phyloP scores from a whole-genome alignment of 1,140 invertebrate genomes.

The Lasioglossum albipes region DNA sequence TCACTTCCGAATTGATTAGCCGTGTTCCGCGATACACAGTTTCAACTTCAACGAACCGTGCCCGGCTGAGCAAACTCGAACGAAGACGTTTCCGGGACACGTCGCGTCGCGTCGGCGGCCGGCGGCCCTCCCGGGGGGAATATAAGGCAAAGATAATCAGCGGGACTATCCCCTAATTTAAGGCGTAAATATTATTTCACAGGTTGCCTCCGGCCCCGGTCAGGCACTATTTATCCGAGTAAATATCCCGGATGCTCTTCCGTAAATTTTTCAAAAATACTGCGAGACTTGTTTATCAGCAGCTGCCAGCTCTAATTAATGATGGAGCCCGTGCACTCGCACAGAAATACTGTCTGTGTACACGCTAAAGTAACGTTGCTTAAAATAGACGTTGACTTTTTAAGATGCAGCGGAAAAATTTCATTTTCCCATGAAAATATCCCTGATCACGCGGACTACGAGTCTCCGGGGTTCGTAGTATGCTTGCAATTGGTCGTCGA shows the following conservation, averaged over 20 bases:
- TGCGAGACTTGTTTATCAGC: not conserved
- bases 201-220: not conserved
- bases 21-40: not conserved
- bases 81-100: not conserved
- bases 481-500: not conserved
- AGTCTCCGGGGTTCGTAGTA: too few relatives aligned
- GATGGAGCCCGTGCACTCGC: not conserved
- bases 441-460: too few relatives aligned
- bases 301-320: not conserved
- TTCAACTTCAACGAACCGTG: not conserved
- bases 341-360: not conserved
- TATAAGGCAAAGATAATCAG: slow-evolving; percentile 16
- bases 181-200: slow-evolving; percentile 44
- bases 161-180: slow-evolving; percentile 36
- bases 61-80: not conserved
- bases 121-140: slow-evolving; percentile 1
- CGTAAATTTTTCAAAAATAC: not conserved
- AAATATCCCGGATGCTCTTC: not conserved
- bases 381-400: too few relatives aligned
- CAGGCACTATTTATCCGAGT: not conserved
- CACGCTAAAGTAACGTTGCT: too few relatives aligned
- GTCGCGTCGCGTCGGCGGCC: not conserved
- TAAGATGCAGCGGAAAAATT: too few relatives aligned
- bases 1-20: not conserved
- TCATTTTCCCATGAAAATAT: too few relatives aligned